Evolutionary conservation across 1,140 invertebrate species (phyloP), one percentile per base, ranked within the genome.

Genomic region (Phymorhynchus buccinoides): DNA sequence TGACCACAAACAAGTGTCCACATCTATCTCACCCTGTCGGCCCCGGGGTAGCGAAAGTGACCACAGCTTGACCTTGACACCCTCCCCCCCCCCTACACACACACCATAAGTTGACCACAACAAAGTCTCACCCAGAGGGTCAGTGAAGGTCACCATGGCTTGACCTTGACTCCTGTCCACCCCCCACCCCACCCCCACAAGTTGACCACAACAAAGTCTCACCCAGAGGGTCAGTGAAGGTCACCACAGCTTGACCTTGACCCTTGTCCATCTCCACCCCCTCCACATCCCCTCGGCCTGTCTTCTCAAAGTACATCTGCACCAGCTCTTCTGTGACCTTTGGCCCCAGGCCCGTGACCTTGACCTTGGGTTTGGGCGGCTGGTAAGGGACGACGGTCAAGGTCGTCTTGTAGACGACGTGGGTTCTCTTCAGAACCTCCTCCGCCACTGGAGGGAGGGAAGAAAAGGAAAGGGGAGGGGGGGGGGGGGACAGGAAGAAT

Each of bases 281-380:
- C 35, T 62, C n/a, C 52, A 88, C 85, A 7, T 86, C 88, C 4
- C 86, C 85, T 2, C 87, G 86, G 30, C 87, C 87, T 44, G 66
- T 84, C 27, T 83, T 88, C 84, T 89, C 89, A 88, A 89, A 89
- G 80, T 85, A 89, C 3, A 80, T 1, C 22, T 56, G 39, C 41
- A 86, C 9, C 44, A 75, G 35, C n/a, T 86, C 66, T 35, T 42
- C 37, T 22, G 37, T 14, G 0, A 30, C 83, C 35, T 79, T n/a
- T 9, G 44, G 39, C 42, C 16, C 44, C 56, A 79, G 77, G 16
- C 52, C 75, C 16, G n/a, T 39, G 1, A 78, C 77, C 41, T 48
- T 73, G 62, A 30, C 35, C 12, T 66, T 16, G n/a, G 84, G 37
- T 22, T 39, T 44, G 22, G 84, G 32, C 6, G 75, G 75, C 32